Evolutionary conservation across 2,797 vertebrate species (phyloP).

Genomic region (Brotula barbata): DNA sequence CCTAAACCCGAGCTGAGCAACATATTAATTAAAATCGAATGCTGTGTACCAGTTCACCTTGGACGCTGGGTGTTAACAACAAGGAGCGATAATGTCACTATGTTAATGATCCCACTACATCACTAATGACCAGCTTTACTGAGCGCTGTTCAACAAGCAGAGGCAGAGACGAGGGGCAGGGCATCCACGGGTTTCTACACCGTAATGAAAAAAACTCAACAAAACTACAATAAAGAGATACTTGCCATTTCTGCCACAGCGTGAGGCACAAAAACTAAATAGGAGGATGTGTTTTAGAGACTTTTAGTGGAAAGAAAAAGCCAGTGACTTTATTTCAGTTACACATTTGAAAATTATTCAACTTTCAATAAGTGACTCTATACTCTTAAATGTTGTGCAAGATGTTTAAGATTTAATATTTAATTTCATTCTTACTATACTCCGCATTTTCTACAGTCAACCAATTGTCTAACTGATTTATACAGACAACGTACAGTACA

Average conservation of each 20-base stretch:
- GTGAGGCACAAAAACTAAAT: too few relatives aligned
- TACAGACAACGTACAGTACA: too few relatives aligned
- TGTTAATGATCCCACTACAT: constrained; percentile 71
- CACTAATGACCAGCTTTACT: constrained; percentile 72
- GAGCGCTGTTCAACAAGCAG: constrained; percentile 53
- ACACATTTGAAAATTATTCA: background rate
- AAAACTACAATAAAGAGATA: too few relatives aligned
- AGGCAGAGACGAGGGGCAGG: constrained; percentile 20
- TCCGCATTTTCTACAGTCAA: too few relatives aligned
- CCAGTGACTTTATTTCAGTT: background rate
- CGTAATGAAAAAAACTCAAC: too few relatives aligned
- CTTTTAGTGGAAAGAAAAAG: too few relatives aligned
- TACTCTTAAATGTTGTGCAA: too few relatives aligned
- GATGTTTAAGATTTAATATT: too few relatives aligned
- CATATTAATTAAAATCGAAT: constrained; percentile 78
- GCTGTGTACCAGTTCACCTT: constrained; percentile 68
- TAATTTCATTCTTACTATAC: too few relatives aligned
- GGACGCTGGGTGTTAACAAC: constrained; percentile 61
- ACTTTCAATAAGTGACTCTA: background rate
- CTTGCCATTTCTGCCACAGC: too few relatives aligned
- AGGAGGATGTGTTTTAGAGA: too few relatives aligned
- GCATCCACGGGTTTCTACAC: constrained; percentile 6
- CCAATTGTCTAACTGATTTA: too few relatives aligned
- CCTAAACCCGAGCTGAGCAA: constrained; percentile 71
- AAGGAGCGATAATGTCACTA: constrained; percentile 65